A percentile compares a stretch with the other conserved stretches of the same genome.
These are phyloP conservation scores for Sesamia inferens DNA, from an alignment of 2,888 invertebrate species.

Conservation along the genomic window DNA sequence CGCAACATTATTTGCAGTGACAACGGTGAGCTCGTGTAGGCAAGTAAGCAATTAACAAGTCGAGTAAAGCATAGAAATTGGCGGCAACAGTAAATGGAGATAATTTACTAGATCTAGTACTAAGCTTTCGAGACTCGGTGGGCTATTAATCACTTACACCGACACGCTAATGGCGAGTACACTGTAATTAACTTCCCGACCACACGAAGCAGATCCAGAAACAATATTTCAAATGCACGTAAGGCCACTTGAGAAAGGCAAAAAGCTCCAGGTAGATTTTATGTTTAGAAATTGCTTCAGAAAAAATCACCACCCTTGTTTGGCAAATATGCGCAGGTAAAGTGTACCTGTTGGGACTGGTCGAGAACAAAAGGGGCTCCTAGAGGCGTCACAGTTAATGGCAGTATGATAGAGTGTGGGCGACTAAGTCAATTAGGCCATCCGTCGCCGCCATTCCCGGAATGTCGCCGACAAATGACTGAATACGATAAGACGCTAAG, in stretches of 20 bases:
- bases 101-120: conserved; percentile 75
- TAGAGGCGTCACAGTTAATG: conserved; percentile 85
- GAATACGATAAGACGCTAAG: conserved; percentile 83
- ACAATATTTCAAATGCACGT: conserved; percentile 76
- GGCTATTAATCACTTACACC: conserved; percentile 79
- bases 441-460: conserved; percentile 89
- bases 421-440: conserved; percentile 89
- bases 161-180: conserved; percentile 78
- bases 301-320: conserved; percentile 75
- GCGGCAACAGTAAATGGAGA: conserved; percentile 73
- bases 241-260: conserved; percentile 69
- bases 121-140: conserved; percentile 72
- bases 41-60: conserved; percentile 69
- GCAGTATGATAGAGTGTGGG: conserved; percentile 87
- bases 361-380: conserved; percentile 86
- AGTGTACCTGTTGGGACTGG: conserved; percentile 82
- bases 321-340: conserved; percentile 83
- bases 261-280: conserved; percentile 79
- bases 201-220: conserved; percentile 71
- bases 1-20: conserved; percentile 55
- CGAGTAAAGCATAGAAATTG: conserved; percentile 72
- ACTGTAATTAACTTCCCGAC: conserved; percentile 78
- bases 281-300: conserved; percentile 63
- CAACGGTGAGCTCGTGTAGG: conserved; percentile 63
- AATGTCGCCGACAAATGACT: conserved; percentile 88